Evolutionary conservation across 2,888 invertebrate species (phyloP).

Genomic region (Patella ulyssiponensis): DNA sequence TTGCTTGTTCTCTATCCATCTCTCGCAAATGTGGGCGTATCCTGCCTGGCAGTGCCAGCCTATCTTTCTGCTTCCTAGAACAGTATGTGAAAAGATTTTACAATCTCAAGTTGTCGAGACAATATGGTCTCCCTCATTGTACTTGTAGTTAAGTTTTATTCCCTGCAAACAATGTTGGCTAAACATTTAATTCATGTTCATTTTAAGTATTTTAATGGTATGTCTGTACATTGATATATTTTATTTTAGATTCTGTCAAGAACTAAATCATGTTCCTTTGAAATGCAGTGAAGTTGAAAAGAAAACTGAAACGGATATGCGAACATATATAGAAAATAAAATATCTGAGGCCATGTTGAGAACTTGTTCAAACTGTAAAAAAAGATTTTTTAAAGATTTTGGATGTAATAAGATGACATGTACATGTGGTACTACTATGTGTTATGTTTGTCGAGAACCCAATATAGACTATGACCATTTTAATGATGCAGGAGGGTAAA

Average conservation of each 20-base stretch:
- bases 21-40: too few relatives aligned
- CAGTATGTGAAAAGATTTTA: too few relatives aligned
- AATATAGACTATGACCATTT: slow-evolving; percentile 77
- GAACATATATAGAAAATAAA: slow-evolving; percentile 75
- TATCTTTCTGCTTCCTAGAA: too few relatives aligned
- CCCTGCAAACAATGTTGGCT: too few relatives aligned
- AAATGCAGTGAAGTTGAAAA: slow-evolving; percentile 68
- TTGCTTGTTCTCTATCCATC: too few relatives aligned
- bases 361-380: slow-evolving; percentile 63
- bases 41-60: too few relatives aligned
- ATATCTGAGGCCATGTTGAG: slow-evolving; percentile 70
- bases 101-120: too few relatives aligned
- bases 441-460: slow-evolving; percentile 65
- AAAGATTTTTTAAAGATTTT: slow-evolving; percentile 58
- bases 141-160: too few relatives aligned
- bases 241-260: slow-evolving; percentile 72
- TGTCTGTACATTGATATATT: not conserved
- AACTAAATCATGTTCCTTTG: slow-evolving; percentile 75
- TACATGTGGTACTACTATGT: slow-evolving; percentile 67
- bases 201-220: not conserved
- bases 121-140: too few relatives aligned
- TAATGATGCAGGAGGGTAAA: slow-evolving; percentile 34
- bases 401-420: slow-evolving; percentile 72
- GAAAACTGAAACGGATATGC: slow-evolving; percentile 62
- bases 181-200: too few relatives aligned